These are phyloP conservation scores for Leiothrix lutea DNA, from an alignment of 2,113 vertebrate species.

Conservation along the genomic window DNA sequence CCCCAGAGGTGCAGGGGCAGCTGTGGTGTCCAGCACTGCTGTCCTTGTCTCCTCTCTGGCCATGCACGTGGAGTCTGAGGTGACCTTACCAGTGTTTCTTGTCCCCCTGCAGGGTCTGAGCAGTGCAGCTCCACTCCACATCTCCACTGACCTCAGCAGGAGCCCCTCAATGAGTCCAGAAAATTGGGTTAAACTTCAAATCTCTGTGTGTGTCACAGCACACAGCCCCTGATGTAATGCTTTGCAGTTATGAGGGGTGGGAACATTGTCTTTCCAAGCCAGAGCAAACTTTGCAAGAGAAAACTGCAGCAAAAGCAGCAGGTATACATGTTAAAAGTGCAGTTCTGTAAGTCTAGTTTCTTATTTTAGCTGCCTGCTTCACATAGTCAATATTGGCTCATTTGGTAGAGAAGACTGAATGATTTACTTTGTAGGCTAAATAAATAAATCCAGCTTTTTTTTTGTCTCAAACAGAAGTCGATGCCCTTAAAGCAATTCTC, in stretches of 20 bases:
- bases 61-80: accelerated
- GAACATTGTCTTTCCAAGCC: neutral
- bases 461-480: neutral
- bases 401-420: neutral
- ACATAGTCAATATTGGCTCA: neutral
- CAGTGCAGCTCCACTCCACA: accelerated
- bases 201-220: neutral
- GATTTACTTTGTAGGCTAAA: neutral
- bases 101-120: neutral
- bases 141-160: neutral
- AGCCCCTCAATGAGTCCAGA: accelerated
- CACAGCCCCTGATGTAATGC: accelerated
- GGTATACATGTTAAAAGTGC: neutral
- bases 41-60: neutral
- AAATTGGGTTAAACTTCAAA: neutral
- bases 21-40: accelerated
- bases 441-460: neutral
- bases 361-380: neutral
- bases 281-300: neutral
- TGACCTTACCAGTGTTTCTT: accelerated
- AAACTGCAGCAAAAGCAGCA: neutral
- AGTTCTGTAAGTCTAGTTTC: neutral
- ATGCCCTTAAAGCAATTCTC: neutral
- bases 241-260: neutral
- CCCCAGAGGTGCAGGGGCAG: accelerated